Evolutionary conservation across 2,888 invertebrate species (phyloP).

Genomic region (Polymixis lichenea): DNA sequence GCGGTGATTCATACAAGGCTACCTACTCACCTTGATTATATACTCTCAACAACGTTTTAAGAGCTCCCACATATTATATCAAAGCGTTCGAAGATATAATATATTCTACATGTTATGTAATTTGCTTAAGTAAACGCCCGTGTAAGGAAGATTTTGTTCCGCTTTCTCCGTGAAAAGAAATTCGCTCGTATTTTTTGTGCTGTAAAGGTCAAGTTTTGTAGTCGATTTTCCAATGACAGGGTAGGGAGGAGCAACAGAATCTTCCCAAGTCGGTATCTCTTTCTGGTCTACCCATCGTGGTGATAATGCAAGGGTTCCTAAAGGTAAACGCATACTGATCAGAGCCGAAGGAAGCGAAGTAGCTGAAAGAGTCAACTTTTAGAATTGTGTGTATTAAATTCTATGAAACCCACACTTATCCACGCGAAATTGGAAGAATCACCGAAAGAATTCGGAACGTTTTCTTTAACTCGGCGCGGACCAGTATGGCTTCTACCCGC

Average conservation of each 20-base stretch:
- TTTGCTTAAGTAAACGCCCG: constrained; percentile 6
- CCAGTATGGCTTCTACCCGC: no score
- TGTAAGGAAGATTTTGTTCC: not conserved
- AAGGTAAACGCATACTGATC: no score
- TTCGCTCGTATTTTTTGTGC: not conserved
- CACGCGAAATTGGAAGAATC: no score
- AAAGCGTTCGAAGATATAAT: constrained; percentile 12
- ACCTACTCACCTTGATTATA: constrained; percentile 46
- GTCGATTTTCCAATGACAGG: not conserved
- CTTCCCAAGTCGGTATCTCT: no score
- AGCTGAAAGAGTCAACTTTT: no score
- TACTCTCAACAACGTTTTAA: constrained; percentile 19
- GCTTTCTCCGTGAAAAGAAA: not conserved
- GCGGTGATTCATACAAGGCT: constrained; percentile 41
- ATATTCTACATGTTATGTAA: constrained; percentile 12
- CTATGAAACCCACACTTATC: no score
- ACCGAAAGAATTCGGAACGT: no score
- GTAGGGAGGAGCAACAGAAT: not conserved
- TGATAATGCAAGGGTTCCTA: not conserved
- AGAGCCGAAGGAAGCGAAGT: no score
- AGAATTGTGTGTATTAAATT: no score
- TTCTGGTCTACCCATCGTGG: not conserved
- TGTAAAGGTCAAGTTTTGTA: not conserved
- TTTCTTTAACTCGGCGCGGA: no score
- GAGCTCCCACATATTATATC: constrained; percentile 20